Percentiles rank a stretch among this genome's conserved stretches.
These are phyloP conservation scores for Atta colombica DNA, from an alignment of 1,140 invertebrate species.

Conservation along the genomic window DNA sequence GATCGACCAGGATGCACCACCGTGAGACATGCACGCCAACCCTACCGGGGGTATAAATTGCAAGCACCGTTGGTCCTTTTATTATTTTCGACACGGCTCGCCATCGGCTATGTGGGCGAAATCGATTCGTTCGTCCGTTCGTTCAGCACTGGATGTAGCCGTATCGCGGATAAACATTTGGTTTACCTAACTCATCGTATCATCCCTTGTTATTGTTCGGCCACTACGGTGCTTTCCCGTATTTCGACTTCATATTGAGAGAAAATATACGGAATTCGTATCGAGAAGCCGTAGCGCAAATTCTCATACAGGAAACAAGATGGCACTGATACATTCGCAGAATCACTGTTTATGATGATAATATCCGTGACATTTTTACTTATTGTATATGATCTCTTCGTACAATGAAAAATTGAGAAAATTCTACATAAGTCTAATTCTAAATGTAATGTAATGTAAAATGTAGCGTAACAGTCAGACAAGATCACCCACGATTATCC, in stretches of 20 bases:
- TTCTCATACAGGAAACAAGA: background rate
- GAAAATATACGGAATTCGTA: slow-evolving; percentile 40
- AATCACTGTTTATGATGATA: background rate
- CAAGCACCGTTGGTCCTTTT: slow-evolving; percentile 65
- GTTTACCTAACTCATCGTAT: slow-evolving; percentile 46
- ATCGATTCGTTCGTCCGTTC: slow-evolving; percentile 52
- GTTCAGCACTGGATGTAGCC: slow-evolving; percentile 1
- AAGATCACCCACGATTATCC: background rate
- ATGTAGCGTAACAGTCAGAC: background rate
- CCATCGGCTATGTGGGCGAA: slow-evolving; percentile 47
- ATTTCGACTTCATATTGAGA: slow-evolving; percentile 29
- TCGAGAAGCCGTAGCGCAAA: background rate
- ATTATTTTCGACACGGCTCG: slow-evolving; percentile 66
- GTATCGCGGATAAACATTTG: slow-evolving; percentile 57
- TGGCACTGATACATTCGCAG: background rate
- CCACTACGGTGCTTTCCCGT: background rate
- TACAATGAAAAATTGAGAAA: background rate
- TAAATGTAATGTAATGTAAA: background rate
- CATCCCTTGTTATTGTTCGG: slow-evolving; percentile 35
- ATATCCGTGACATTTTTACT: background rate
- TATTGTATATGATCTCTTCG: too few relatives aligned
- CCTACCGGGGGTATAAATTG: slow-evolving; percentile 62
- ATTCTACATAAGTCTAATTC: background rate
- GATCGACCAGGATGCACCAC: slow-evolving; percentile 44
- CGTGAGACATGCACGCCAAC: slow-evolving; percentile 42